phyloP scores from a whole-genome alignment of 2,113 vertebrate species.

The Butastur rufipennis region DNA sequence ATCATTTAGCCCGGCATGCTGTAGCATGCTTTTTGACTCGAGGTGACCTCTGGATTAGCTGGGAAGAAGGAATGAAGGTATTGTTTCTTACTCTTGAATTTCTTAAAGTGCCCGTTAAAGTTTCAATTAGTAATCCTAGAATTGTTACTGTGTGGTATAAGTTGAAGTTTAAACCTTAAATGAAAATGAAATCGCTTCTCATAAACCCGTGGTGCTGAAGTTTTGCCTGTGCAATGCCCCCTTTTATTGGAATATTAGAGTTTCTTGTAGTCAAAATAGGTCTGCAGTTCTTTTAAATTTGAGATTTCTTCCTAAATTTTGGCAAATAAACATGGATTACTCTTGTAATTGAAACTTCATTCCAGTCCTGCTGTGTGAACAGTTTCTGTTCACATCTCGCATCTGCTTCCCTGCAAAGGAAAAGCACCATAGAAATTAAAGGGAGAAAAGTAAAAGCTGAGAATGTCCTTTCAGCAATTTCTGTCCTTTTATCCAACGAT shows the following conservation, averaged over 20 bases:
- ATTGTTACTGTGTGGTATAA: not conserved
- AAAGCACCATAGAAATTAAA: not conserved
- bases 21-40: constrained; percentile 94
- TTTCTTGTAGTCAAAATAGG: not conserved
- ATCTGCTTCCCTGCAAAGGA: not conserved
- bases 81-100: not conserved
- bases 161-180: not conserved
- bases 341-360: not conserved
- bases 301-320: not conserved
- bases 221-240: not conserved
- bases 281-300: not conserved
- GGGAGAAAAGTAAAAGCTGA: not conserved
- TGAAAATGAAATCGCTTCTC: not conserved
- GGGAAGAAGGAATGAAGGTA: constrained; percentile 98
- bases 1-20: constrained; percentile 95
- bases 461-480: not conserved
- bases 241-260: not conserved
- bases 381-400: not conserved
- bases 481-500: not conserved
- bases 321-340: not conserved
- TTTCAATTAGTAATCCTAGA: not conserved
- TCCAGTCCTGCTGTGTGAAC: not conserved
- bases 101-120: not conserved
- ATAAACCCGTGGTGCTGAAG: not conserved
- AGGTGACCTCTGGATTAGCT: constrained; percentile 96